A percentile compares a stretch with the other conserved stretches of the same genome.
These are phyloP conservation scores for Uropsilus gracilis DNA, from an alignment of 2,113 vertebrate species.

Conservation along the genomic window DNA sequence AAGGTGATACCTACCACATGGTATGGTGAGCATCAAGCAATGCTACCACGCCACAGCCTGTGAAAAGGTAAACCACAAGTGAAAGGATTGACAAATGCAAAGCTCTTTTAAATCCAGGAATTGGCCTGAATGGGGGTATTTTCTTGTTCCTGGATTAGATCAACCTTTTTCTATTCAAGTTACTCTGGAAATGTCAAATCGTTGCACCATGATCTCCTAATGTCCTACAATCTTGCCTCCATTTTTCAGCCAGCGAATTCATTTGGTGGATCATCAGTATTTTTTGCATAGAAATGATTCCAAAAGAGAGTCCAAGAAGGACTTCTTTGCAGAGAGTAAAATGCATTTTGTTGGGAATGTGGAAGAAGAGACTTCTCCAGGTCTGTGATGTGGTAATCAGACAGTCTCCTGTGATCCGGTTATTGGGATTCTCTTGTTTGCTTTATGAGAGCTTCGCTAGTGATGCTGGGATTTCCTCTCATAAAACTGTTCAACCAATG, in stretches of 20 bases:
- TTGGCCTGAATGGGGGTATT: not conserved
- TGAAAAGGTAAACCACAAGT: not conserved
- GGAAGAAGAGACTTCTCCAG: not conserved
- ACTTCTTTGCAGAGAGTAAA: not conserved
- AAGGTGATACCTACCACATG: not conserved
- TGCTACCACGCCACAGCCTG: not conserved
- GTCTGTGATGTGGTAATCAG: not conserved
- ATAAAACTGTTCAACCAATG: not conserved
- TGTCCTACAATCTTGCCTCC: not conserved
- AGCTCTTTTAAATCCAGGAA: not conserved
- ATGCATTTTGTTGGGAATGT: not conserved
- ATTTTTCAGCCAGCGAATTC: not conserved
- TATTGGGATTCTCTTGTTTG: not conserved
- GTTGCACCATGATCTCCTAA: not conserved
- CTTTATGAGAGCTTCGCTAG: not conserved
- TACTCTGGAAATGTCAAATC: not conserved
- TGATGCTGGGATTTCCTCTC: conserved; percentile 1
- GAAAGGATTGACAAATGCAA: not conserved
- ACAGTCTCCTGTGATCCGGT: not conserved
- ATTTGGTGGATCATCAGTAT: not conserved
- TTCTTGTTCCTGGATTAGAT: not conserved
- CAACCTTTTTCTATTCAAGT: not conserved
- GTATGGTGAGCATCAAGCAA: not conserved
- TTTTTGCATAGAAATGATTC: not conserved
- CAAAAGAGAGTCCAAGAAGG: not conserved